A percentile compares a stretch with the other conserved stretches of the same genome.
These are phyloP conservation scores for Tipula vernalis DNA, from an alignment of 2,888 invertebrate genomes.

Conservation along the genomic window DNA sequence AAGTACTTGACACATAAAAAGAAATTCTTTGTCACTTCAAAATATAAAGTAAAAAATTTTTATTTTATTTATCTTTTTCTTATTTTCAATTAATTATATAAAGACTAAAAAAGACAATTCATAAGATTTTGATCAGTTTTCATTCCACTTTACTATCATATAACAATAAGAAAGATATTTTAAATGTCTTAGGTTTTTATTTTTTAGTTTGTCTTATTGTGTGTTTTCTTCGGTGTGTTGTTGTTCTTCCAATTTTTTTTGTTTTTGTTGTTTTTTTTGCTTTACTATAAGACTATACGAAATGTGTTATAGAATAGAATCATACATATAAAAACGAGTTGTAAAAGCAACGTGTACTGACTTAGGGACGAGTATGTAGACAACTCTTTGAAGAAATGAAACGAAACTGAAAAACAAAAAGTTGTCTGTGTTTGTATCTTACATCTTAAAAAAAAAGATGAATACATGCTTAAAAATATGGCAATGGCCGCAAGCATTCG, in stretches of 20 bases:
- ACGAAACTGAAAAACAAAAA: neutral
- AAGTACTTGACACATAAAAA: neutral
- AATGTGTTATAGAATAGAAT: neutral
- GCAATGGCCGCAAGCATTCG: neutral
- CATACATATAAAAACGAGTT: neutral
- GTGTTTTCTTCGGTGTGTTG: neutral
- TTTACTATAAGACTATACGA: neutral
- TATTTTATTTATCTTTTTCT: neutral
- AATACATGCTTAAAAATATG: neutral
- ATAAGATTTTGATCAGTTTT: conserved; percentile 4
- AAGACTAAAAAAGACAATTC: neutral
- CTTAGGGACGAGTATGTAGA: neutral
- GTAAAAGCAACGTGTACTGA: neutral
- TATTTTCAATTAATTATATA: conserved; percentile 4
- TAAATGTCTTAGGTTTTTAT: neutral
- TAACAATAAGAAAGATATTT: conserved; percentile 4
- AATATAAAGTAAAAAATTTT: neutral
- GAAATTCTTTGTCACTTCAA: conserved; percentile 4
- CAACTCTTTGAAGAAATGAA: neutral
- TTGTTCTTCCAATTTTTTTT: neutral
- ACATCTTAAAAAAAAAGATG: neutral
- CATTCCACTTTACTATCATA: neutral
- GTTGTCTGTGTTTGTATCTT: neutral
- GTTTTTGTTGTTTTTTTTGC: neutral
- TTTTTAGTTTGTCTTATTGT: neutral